Conservation (phyloP, 2,797 vertebrate genomes). For the Poeciliopsis presidionis region DNA sequence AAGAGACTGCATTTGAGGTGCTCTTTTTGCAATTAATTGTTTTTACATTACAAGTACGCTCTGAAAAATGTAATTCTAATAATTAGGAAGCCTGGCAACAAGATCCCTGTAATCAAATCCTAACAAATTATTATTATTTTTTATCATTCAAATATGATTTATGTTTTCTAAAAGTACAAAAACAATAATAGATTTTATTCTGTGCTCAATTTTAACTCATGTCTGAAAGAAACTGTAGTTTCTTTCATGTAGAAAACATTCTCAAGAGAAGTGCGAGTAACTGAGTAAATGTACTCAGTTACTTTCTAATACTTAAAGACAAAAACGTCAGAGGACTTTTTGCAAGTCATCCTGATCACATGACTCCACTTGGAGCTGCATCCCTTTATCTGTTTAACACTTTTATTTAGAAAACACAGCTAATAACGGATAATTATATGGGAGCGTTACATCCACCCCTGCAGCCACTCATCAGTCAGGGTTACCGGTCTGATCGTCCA, state of each 20-base stretch:
- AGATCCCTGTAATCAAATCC: background rate
- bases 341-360: slow-evolving; percentile 30
- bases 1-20: background rate
- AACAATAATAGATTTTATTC: background rate
- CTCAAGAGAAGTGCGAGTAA: background rate
- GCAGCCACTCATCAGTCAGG: background rate
- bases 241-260: background rate
- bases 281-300: background rate
- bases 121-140: background rate
- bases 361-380: slow-evolving; percentile 20
- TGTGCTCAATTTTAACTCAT: background rate
- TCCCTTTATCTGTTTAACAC: background rate
- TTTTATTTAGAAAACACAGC: background rate
- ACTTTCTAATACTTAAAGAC: background rate
- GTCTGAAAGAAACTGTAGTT: background rate
- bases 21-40: background rate
- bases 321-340: slow-evolving; percentile 2
- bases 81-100: background rate
- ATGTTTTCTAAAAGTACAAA: background rate
- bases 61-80: background rate
- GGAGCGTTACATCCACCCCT: background rate
- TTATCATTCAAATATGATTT: background rate
- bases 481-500: slow-evolving; percentile 80
- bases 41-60: background rate
- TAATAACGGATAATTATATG: background rate